A percentile compares a stretch with the other conserved stretches of the same genome.
Evolutionary conservation across 1,140 invertebrate genomes (phyloP).

Genomic region (Bactericera cockerelli): DNA sequence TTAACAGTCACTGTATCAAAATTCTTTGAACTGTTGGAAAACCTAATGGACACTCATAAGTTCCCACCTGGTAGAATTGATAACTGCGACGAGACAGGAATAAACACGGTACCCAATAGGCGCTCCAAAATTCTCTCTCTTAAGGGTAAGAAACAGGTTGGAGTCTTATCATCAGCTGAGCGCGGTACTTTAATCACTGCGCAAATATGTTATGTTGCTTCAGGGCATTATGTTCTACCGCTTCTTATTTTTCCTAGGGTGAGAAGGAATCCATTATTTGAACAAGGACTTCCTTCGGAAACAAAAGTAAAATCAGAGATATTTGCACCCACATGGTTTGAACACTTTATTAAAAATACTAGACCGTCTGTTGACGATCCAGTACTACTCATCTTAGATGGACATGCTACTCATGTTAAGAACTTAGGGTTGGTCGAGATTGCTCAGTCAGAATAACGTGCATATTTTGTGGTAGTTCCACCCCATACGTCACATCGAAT

Average conservation of each 20-base stretch:
- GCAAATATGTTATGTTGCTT: no score
- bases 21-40: slow-evolving; percentile 24
- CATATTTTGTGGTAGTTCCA: no score
- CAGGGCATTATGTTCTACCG: no score
- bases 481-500: no score
- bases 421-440: no score
- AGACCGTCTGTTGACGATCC: slow-evolving; percentile 17
- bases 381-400: slow-evolving; percentile 23
- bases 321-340: no score
- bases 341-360: slow-evolving; percentile 22
- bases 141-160: slow-evolving; percentile 33
- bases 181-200: slow-evolving; percentile 32
- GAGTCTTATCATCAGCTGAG: slow-evolving; percentile 30
- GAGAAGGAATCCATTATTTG: no score
- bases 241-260: no score
- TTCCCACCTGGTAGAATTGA: slow-evolving; percentile 27
- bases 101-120: slow-evolving; percentile 31
- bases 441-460: no score
- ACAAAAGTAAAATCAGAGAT: no score
- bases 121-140: slow-evolving; percentile 23
- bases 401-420: no score
- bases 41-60: slow-evolving; percentile 24
- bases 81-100: slow-evolving; percentile 30
- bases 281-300: no score
- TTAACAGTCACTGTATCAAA: slow-evolving; percentile 17